These are phyloP conservation scores for Eunapius fragilis DNA, from an alignment of 37 sponge, comb jelly and placozoan genomes.

Conservation along the genomic window DNA sequence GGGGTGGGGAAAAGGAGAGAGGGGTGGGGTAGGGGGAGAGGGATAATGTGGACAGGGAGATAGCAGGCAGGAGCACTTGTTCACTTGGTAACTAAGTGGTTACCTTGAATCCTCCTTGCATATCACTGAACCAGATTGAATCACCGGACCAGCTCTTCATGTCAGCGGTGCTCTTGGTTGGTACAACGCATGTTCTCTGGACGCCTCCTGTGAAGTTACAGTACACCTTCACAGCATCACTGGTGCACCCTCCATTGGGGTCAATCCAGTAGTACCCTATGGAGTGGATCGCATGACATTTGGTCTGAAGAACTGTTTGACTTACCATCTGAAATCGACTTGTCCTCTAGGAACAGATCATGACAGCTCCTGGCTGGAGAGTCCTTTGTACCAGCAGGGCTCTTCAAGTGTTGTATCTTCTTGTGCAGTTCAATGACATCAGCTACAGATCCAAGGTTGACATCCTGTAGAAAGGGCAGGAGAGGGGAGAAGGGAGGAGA, in stretches of 20 bases:
- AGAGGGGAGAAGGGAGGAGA: background rate
- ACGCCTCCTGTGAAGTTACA: constrained; percentile 61
- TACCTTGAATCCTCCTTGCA: constrained; percentile 63
- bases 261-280: constrained; percentile 79
- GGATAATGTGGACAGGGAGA: too few species aligned
- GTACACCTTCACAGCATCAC: constrained; percentile 70
- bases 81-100: background rate
- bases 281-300: background rate
- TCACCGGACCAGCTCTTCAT: constrained; percentile 45
- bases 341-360: constrained; percentile 50
- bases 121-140: constrained; percentile 66
- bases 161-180: constrained; percentile 25
- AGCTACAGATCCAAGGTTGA: constrained; percentile 40
- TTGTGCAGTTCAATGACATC: constrained; percentile 59
- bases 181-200: constrained; percentile 52
- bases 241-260: constrained; percentile 80
- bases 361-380: constrained; percentile 64
- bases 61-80: too few species aligned
- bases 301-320: background rate
- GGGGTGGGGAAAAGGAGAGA: too few species aligned
- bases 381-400: constrained; percentile 44
- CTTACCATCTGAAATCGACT: constrained; percentile 47
- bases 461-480: background rate
- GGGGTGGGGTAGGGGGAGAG: too few species aligned
- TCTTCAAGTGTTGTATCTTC: constrained; percentile 54